A percentile compares a stretch with the other conserved stretches of the same genome.
Evolutionary conservation across 2,113 vertebrate species (phyloP).

Genomic region (Hemicordylus capensis): DNA sequence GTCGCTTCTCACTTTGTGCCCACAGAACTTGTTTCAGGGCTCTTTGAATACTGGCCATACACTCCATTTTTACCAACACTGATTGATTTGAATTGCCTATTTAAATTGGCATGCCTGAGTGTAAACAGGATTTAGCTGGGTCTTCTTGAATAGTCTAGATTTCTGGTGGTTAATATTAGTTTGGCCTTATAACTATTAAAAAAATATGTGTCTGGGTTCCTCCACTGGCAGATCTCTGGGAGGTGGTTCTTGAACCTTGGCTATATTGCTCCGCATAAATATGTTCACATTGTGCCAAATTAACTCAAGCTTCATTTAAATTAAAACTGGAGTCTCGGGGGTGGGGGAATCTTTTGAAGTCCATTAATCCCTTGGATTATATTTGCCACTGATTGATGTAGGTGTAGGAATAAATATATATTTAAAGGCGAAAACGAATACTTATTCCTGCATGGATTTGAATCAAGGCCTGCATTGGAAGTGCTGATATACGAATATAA

Average conservation of each 20-base stretch:
- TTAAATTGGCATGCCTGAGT: background rate
- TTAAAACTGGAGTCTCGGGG: background rate
- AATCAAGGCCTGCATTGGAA: background rate
- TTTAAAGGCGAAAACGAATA: too few relatives aligned
- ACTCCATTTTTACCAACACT: background rate
- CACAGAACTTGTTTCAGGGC: too few relatives aligned
- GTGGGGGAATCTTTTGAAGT: background rate
- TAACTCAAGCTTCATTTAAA: background rate
- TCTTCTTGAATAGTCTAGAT: background rate
- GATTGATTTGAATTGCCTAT: background rate
- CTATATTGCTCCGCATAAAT: background rate
- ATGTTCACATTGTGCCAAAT: background rate
- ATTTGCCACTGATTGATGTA: background rate
- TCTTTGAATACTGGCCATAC: background rate
- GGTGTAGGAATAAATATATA: background rate
- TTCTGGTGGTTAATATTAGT: background rate
- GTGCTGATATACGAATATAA: conserved; percentile 44
- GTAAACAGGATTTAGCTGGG: background rate
- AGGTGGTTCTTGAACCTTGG: background rate
- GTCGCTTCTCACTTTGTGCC: too few relatives aligned
- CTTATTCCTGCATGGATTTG: background rate
- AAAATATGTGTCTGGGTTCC: background rate
- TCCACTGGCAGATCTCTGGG: background rate
- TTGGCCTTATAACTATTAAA: background rate
- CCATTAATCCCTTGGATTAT: background rate